phyloP scores from a whole-genome alignment of 1,140 invertebrate genomes.

The Neelides sp. region DNA sequence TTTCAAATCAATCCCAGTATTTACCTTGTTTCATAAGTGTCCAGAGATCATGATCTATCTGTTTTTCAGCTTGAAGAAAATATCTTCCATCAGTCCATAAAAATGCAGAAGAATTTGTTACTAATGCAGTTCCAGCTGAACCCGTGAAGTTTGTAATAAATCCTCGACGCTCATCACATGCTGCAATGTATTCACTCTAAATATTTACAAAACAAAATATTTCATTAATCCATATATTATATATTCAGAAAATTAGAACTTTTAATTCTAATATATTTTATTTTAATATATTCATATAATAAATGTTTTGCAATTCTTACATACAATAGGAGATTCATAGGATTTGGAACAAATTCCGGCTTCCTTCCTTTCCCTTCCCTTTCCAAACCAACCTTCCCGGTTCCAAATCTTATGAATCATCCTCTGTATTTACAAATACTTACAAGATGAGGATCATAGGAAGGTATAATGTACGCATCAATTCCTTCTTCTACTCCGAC shows the following conservation, averaged over 20 bases:
- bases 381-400: too few species aligned
- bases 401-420: too few species aligned
- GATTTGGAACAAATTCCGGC: too few species aligned
- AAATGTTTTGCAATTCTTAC: too few species aligned
- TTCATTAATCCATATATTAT: background rate
- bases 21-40: conserved; percentile 55
- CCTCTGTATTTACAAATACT: conserved; percentile 12
- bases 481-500: too few species aligned
- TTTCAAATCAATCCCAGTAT: conserved; percentile 39
- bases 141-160: conserved; percentile 81
- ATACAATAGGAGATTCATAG: too few species aligned
- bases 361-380: too few species aligned
- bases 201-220: conserved; percentile 8
- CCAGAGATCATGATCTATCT: conserved; percentile 62
- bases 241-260: too few species aligned
- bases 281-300: too few species aligned
- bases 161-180: conserved; percentile 59
- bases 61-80: conserved; percentile 56
- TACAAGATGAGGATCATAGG: conserved; percentile 35
- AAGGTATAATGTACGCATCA: conserved; percentile 33
- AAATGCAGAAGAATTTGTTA: conserved; percentile 65
- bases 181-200: conserved; percentile 54
- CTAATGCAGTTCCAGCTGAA: conserved; percentile 58
- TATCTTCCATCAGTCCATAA: conserved; percentile 88
- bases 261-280: too few species aligned